Base-by-base conservation (phyloP, 2,888 invertebrate species). In the Sarcophaga variegata region DNA sequence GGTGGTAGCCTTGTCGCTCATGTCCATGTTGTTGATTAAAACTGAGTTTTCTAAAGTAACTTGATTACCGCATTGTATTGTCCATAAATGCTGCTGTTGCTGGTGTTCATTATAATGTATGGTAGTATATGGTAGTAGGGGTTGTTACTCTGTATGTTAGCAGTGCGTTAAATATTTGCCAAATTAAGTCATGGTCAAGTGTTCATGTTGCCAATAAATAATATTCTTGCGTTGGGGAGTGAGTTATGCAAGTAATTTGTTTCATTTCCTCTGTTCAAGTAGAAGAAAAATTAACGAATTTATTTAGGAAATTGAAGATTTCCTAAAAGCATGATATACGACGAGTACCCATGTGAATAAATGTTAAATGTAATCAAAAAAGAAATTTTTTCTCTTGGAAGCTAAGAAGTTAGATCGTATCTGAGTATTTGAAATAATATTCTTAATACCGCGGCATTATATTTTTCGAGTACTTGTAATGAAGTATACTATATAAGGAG, bases 101-200 rank as follows among this genome's bases (percentile, higher is more conserved):
- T 60, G 54, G 14, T 37, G 20, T 66, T 5, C 27, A 49, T 5
- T 49, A 2, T 3, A 0, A 8, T 1, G 6, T 59, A 22, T 5
- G 27, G 64, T 25, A 3, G 10, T 37, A 66, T 20, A 20, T 20
- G 63, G n/a, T 59, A 17, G 12, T 22, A 22, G 22, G 22, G 4
- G 17, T 49, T 22, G 5, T 22, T 67, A 17, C 12, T 62, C 6
- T 20, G 60, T 60, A 27, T 71, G 71, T 69, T 67, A 4, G 2
- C 12, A 2, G 54, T 14, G 11, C 59, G 72, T 83, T 84, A 70
- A 70, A 84, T 71, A 47, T 79, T 83, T 64, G 45, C 75, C 49
- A 80, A 85, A 80, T 77, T 67, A 85, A 85, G 71, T 76, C 76
- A 81, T 45, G 76, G 76, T 72, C 80, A 76, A 80, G 80, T 62